Evolutionary conservation across 35 echinoderm and acorn worm genomes (phyloP).

Genomic region (Ptychodera flava): DNA sequence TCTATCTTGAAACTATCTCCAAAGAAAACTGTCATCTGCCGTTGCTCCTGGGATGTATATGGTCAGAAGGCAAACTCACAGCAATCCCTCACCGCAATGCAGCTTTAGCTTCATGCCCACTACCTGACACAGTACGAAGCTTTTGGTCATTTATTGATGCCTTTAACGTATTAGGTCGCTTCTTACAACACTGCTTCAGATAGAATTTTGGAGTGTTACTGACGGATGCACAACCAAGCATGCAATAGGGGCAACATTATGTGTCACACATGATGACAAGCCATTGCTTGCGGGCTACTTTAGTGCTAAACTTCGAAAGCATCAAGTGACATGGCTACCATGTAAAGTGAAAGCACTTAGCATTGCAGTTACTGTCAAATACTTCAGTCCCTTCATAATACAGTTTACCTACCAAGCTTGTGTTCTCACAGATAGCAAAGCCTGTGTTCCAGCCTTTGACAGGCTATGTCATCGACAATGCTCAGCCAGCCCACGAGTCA

Average conservation of each 20-base stretch:
- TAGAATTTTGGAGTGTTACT: too few species aligned
- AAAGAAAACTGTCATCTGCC: slow-evolving; percentile 47
- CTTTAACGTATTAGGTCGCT: background rate
- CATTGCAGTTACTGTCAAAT: background rate
- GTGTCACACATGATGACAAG: too few species aligned
- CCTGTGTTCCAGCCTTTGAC: background rate
- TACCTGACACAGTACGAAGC: background rate
- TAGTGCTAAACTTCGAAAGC: background rate
- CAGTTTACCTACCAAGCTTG: too few species aligned
- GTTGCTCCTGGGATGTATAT: too few species aligned
- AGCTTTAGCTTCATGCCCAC: background rate
- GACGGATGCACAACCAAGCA: too few species aligned
- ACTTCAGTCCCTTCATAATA: slow-evolving; percentile 5
- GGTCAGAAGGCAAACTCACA: too few species aligned
- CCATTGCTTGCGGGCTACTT: too few species aligned
- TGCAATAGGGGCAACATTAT: too few species aligned
- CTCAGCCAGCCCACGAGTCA: slow-evolving; percentile 3
- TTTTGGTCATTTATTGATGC: background rate
- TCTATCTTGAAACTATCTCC: slow-evolving; percentile 10
- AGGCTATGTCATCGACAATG: too few species aligned
- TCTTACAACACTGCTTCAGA: background rate
- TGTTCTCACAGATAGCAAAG: slow-evolving; percentile 19
- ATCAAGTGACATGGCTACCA: background rate
- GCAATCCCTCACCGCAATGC: too few species aligned
- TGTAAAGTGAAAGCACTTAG: slow-evolving; percentile 2